Conservation (phyloP, 2,113 vertebrate species). For the Grus americana region DNA sequence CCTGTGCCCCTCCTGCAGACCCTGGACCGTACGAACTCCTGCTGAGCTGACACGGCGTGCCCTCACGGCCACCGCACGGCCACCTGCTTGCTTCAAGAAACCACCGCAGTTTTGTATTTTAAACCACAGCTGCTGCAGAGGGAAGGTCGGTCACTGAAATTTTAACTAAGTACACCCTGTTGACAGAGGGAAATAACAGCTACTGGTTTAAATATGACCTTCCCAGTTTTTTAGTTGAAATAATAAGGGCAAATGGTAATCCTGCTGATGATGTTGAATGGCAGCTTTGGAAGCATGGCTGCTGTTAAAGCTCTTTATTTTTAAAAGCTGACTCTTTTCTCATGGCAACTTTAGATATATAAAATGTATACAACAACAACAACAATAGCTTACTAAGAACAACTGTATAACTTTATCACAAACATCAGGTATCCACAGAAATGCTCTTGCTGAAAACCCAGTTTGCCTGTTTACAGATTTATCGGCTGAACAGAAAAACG, state of each 20-base stretch:
- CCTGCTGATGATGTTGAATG: not conserved
- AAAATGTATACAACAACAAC: not conserved
- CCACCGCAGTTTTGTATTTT: not conserved
- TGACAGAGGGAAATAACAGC: constrained; percentile 23
- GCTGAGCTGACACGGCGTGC: fast-evolving
- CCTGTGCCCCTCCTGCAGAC: not conserved
- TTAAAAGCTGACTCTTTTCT: not conserved
- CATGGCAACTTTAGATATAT: not conserved
- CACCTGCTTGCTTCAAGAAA: not conserved
- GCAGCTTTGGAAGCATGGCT: not conserved
- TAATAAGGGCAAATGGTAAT: not conserved
- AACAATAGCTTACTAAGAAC: not conserved
- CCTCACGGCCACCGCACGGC: fast-evolving
- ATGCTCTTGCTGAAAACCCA: not conserved
- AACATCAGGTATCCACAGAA: not conserved
- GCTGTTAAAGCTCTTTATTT: not conserved
- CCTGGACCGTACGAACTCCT: fast-evolving
- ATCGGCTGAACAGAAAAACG: not conserved
- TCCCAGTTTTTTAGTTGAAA: constrained; percentile 35
- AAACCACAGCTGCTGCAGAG: not conserved
- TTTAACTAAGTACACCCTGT: constrained; percentile 19
- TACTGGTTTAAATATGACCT: constrained; percentile 40
- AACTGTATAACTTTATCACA: not conserved
- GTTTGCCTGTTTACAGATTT: not conserved
- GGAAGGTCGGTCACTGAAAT: not conserved